phyloP scores from a whole-genome alignment of 2,888 invertebrate species.

The Tachina grossa region DNA sequence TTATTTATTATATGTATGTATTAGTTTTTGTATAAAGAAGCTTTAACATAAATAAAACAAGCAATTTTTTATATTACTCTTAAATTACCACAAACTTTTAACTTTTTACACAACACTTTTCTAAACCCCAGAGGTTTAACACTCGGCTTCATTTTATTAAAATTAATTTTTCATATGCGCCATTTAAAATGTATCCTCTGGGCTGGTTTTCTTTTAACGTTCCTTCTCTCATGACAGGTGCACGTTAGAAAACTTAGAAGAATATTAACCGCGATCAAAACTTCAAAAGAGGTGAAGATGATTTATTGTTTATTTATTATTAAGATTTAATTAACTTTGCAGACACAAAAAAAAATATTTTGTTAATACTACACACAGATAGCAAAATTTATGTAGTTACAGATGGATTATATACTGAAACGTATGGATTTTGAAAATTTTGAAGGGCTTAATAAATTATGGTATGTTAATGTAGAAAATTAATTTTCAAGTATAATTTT shows the following conservation, averaged over 20 bases:
- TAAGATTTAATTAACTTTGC: too few species aligned
- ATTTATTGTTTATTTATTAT: neutral
- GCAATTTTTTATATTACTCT: conserved; percentile 24
- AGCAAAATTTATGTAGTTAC: too few species aligned
- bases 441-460: too few species aligned
- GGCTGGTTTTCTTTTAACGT: conserved; percentile 20
- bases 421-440: too few species aligned
- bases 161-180: conserved; percentile 51
- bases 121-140: conserved; percentile 55
- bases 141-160: conserved; percentile 47
- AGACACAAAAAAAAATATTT: too few species aligned
- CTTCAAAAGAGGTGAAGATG: neutral
- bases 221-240: neutral
- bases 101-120: conserved; percentile 39
- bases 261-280: neutral
- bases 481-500: too few species aligned
- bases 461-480: too few species aligned
- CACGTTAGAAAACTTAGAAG: neutral
- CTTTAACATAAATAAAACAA: conserved; percentile 1
- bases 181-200: conserved; percentile 37
- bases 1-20: conserved; percentile 26
- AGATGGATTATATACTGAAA: too few species aligned
- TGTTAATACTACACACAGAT: too few species aligned
- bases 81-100: conserved; percentile 24
- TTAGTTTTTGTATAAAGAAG: neutral